These are phyloP conservation scores for Sphecodes monilicornis DNA, from an alignment of 2,888 invertebrate genomes.

Conservation along the genomic window DNA sequence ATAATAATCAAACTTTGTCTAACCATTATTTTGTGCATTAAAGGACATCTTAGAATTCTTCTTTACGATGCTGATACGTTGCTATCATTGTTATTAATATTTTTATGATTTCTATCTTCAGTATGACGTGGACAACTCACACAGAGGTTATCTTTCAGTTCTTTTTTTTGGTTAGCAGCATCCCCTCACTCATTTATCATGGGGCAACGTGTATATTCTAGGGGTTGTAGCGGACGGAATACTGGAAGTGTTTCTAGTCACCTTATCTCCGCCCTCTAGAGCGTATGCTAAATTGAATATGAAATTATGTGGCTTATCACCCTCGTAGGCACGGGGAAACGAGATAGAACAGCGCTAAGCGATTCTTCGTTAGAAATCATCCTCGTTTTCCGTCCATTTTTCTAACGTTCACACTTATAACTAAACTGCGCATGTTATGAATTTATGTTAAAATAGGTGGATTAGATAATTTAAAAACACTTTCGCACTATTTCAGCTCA, in stretches of 20 bases:
- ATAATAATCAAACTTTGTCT: no score
- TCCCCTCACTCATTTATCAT: conserved; percentile 75
- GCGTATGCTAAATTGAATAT: conserved; percentile 85
- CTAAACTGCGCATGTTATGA: no score
- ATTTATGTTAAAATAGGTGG: no score
- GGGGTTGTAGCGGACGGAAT: conserved; percentile 69
- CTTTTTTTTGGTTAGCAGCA: conserved; percentile 42
- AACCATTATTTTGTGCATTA: no score
- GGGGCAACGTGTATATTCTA: conserved; percentile 69
- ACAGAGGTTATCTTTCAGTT: conserved; percentile 36
- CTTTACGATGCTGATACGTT: background rate
- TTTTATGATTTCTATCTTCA: background rate
- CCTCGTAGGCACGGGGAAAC: conserved; percentile 55
- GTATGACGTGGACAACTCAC: conserved; percentile 9
- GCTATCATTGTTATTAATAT: background rate
- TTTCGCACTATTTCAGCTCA: background rate
- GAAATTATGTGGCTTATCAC: conserved; percentile 84
- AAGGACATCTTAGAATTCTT: no score
- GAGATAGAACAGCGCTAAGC: conserved; percentile 58
- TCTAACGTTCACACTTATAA: background rate
- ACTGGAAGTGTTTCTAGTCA: conserved; percentile 74
- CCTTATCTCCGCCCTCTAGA: conserved; percentile 79
- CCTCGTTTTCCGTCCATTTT: background rate
- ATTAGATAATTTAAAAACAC: no score
- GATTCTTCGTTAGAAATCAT: conserved; percentile 21